Evolutionary conservation across 2,797 vertebrate genomes (phyloP).

Genomic region (Nannoperca obscura): DNA sequence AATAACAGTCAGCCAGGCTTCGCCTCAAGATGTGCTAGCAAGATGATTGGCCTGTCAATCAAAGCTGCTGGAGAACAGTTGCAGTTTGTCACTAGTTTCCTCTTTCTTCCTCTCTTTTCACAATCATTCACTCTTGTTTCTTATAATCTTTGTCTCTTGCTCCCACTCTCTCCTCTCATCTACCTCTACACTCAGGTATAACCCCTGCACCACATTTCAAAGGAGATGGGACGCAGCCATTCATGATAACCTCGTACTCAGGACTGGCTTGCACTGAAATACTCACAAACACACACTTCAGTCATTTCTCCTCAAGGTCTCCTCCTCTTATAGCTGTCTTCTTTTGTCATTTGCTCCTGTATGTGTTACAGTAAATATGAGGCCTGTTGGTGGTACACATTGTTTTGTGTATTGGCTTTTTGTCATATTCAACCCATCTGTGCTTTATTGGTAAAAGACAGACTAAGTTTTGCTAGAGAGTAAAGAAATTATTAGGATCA

Average conservation of each 20-base stretch:
- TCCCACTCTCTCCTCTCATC: constrained; percentile 32
- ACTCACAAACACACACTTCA: constrained; percentile 19
- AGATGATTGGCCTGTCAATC: constrained; percentile 87
- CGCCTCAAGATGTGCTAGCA: constrained; percentile 78
- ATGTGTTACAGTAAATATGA: constrained; percentile 12
- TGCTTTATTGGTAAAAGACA: background rate
- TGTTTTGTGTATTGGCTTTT: background rate
- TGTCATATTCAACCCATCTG: background rate
- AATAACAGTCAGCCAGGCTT: constrained; percentile 83
- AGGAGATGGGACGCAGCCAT: constrained; percentile 62
- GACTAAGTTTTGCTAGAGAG: background rate
- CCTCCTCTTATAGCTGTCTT: constrained; percentile 1
- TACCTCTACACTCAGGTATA: constrained; percentile 41
- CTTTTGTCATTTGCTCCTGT: constrained; percentile 14
- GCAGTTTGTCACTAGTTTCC: constrained; percentile 71
- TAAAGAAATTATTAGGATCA: background rate
- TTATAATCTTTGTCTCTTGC: constrained; percentile 43
- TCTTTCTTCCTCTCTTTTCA: constrained; percentile 43
- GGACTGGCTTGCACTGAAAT: constrained; percentile 15
- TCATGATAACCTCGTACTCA: constrained; percentile 42
- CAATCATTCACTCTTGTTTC: constrained; percentile 65
- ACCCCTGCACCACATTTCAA: constrained; percentile 61
- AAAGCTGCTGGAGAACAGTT: constrained; percentile 69
- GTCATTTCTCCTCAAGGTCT: constrained; percentile 14
- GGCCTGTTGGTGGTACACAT: background rate